phyloP scores from a whole-genome alignment of 2,797 vertebrate species.

The Cephalopachus bancanus region DNA sequence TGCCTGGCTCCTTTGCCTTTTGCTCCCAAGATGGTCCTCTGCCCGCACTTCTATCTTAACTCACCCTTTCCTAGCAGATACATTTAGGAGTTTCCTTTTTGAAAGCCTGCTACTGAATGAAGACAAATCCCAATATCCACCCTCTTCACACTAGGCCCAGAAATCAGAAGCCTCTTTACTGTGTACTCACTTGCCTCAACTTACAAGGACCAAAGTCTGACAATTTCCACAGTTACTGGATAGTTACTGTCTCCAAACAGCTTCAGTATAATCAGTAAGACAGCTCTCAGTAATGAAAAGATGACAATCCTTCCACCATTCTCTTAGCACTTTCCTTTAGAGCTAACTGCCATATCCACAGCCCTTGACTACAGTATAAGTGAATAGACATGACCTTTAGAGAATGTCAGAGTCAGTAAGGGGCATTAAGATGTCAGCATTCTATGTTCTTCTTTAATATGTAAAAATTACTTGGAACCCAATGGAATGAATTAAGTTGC shows the following conservation, averaged over 20 bases:
- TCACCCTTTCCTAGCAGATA: neutral
- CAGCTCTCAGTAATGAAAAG: neutral
- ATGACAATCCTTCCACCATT: neutral
- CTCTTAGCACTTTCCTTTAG: neutral
- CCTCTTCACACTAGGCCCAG: neutral
- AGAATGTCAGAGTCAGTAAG: slow-evolving; percentile 11
- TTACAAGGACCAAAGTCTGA: neutral
- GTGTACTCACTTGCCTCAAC: neutral
- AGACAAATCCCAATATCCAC: neutral
- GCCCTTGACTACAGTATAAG: neutral
- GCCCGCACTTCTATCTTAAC: neutral
- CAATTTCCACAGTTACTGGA: neutral
- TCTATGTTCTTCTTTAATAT: neutral
- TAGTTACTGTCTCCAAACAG: neutral
- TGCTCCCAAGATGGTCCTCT: neutral
- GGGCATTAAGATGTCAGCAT: neutral
- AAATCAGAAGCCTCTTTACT: neutral
- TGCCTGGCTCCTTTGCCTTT: neutral
- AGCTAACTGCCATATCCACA: neutral
- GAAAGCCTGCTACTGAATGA: neutral
- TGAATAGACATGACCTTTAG: neutral
- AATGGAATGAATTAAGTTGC: neutral
- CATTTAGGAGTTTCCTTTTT: neutral
- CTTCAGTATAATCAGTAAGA: neutral
- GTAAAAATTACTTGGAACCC: neutral